A percentile compares a stretch with the other conserved stretches of the same genome.
Conservation (phyloP, 37 sponge, comb jelly and placozoan species). For the Aphrocallistes beatrix region DNA sequence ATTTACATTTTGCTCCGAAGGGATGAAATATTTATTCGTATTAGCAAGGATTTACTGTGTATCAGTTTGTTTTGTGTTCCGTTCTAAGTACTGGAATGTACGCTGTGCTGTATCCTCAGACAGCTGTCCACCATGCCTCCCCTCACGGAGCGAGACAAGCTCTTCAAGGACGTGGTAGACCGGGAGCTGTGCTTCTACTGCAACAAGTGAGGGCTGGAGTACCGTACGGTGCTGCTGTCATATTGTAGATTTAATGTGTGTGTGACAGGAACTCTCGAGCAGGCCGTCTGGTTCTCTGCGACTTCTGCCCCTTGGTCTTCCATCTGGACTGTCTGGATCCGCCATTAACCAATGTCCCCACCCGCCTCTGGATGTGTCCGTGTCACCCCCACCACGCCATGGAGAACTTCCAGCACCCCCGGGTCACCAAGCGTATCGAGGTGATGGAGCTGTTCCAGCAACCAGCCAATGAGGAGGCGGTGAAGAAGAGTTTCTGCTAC, state of each 20-base stretch:
- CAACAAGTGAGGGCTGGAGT: slow-evolving; percentile 23
- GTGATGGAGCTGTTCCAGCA: background rate
- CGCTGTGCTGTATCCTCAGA: background rate
- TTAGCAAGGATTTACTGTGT: background rate
- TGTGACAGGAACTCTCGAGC: slow-evolving; percentile 24
- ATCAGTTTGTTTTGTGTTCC: background rate
- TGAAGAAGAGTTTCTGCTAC: background rate
- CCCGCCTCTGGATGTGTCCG: slow-evolving; percentile 83
- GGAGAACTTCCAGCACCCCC: slow-evolving; percentile 33
- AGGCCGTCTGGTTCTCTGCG: slow-evolving; percentile 44
- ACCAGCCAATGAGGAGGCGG: background rate
- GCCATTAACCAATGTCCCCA: slow-evolving; percentile 60
- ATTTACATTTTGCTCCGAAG: no score
- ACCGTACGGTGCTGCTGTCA: background rate
- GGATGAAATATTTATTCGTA: background rate
- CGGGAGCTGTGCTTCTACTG: slow-evolving; percentile 35
- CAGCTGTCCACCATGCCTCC: slow-evolving; percentile 2
- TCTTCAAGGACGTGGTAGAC: background rate
- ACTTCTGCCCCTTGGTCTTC: slow-evolving; percentile 78
- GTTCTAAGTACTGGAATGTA: slow-evolving; percentile 22
- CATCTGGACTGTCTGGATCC: slow-evolving; percentile 83
- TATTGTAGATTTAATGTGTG: background rate
- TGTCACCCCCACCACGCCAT: slow-evolving; percentile 48
- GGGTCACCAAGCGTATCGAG: background rate
- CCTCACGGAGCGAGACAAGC: background rate